Base-by-base conservation (phyloP, 2,888 invertebrate species). In the Archips crataeganus region DNA sequence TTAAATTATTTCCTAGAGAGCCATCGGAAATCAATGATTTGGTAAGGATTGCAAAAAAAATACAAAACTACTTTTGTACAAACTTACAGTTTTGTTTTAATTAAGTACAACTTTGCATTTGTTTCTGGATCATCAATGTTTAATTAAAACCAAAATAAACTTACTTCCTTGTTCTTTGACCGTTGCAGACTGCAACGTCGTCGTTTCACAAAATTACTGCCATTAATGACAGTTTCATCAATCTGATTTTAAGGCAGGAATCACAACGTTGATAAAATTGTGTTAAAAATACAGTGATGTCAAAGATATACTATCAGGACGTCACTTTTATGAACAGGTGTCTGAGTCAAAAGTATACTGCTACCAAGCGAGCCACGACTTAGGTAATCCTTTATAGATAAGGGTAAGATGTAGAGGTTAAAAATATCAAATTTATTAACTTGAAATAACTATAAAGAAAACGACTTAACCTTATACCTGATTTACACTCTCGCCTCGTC, bases 111-210 rank as follows among this genome's bases (percentile, higher is more conserved):
- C n/a, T 51, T 15, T 4, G 5, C 15, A 15, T n/a, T 51, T 51
- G 10, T 15, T 11, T 11, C 3, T 5, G 2, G 11, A n/a, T 15
- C 5, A 11, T 23, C 23, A 36, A 36, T 36, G 5, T 36, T 3
- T 36, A 36, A 36, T 36, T 36, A 3, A 36, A 36, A 36, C 36
- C 3, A 36, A 36, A 36, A 36, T 23, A 54, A 54, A 9, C 23
- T 15, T 23, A 23, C 23, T 54, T 23, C 9, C 54, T 54, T 54
- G 42, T 54, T 15, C 23, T 54, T 54, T 9, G 9, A 54, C 15
- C 54, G 23, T 54, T 54, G 54, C 54, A 54, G n/a, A 9, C 9
- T 54, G 54, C 54, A 54, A 54, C 54, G 54, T 23, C 54, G 54
- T 54, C 9, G 54, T 54, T 54, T 9, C 54, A 54, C 54, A 54